Evolutionary conservation across 2,888 invertebrate genomes (phyloP), one percentile per base, ranked within the genome.

Genomic region (Byasa hedistus): DNA sequence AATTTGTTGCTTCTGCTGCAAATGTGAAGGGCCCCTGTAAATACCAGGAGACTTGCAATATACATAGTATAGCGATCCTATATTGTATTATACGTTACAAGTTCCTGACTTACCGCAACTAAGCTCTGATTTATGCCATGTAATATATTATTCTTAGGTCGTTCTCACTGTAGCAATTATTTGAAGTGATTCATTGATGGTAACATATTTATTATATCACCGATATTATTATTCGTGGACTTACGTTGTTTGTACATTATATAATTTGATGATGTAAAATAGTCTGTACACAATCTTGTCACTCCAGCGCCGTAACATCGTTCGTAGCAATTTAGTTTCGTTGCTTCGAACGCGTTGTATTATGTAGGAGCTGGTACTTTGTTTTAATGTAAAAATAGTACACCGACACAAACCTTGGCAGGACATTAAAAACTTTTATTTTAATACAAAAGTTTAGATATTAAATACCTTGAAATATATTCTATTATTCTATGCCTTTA

Each of bases 71-170:
- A 66, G 54, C 24, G 57, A 62, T 54, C 66, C 63, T 59, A 59
- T 66, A 66, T 63, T 59, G 66, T 56, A 56, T 66, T 59, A 66
- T 19, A 55, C 60, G 52, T 67, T 52, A 44, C 63, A 63, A 51
- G 55, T 36, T 48, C 51, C 60, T 64, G 55, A 60, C 67, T 64
- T 60, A 67, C 63, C 67, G 48, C 63, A 67, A 55, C 67, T 67
- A 67, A 64, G 64, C 64, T 60, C 51, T 60, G 63, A 67, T 67
- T 67, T 60, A 67, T 64, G 63, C 56, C 60, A 57, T 64, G 36
- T 60, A 61, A 67, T 67, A 63, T 67, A 60, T 67, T 60, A 64
- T n/a, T 57, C 60, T 36, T 52, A 56, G 56, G 56, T 59, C 22
- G 56, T 67, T 67, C 48, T 51, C 60, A 39, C 60, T 56, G 32